Conservation (phyloP, 2,888 invertebrate genomes). For the Crematogaster levior region DNA sequence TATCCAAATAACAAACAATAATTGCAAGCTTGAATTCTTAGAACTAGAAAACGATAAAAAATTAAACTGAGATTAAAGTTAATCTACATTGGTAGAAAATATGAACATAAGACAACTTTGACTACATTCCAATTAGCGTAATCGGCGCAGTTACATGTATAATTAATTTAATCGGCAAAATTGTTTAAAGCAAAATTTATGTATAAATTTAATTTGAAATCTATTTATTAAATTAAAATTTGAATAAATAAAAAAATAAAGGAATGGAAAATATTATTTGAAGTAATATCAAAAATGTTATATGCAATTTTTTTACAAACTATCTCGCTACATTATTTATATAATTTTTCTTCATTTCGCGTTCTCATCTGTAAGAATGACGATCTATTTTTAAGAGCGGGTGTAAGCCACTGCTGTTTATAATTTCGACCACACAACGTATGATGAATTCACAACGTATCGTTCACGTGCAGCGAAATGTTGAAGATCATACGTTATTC, state of each 20-base stretch:
- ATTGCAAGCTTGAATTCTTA: too few species aligned
- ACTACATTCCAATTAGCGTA: too few species aligned
- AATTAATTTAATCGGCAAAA: too few species aligned
- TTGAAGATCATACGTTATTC: conserved; percentile 16
- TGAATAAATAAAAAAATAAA: not conserved
- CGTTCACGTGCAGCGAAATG: conserved; percentile 51
- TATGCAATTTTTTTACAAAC: not conserved
- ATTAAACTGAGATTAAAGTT: too few species aligned
- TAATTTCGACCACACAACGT: conserved; percentile 48
- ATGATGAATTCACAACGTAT: conserved; percentile 31
- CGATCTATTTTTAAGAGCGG: conserved; percentile 59
- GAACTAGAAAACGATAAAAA: too few species aligned
- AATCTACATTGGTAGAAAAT: too few species aligned
- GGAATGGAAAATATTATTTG: not conserved
- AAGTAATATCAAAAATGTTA: not conserved
- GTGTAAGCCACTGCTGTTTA: not conserved
- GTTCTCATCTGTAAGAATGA: conserved; percentile 2
- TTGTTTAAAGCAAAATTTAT: too few species aligned
- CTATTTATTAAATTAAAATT: not conserved
- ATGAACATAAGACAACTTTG: too few species aligned
- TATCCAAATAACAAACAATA: too few species aligned
- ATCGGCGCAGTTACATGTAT: too few species aligned
- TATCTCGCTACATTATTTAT: not conserved
- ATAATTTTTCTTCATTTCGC: conserved; percentile 7
- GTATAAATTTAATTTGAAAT: too few species aligned